Percentiles rank a stretch among this genome's conserved stretches.
These are phyloP conservation scores for Eulithis prunata DNA, from an alignment of 2,888 invertebrate species.

Conservation along the genomic window DNA sequence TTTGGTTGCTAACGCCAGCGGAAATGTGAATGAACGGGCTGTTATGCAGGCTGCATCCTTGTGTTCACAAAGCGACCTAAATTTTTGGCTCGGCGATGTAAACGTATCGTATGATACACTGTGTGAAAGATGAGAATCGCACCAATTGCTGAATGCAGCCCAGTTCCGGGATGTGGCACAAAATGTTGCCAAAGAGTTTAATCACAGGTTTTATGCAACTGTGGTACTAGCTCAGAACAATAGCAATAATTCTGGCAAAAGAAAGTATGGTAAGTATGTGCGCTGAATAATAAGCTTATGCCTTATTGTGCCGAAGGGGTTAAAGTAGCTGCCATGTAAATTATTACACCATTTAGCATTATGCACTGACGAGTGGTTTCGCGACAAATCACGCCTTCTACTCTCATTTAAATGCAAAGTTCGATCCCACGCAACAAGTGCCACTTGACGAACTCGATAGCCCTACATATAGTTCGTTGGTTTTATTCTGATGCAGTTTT, in stretches of 20 bases:
- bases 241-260: conserved; percentile 11
- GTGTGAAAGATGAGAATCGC: conserved; percentile 66
- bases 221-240: conserved; percentile 15
- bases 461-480: conserved; percentile 26
- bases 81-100: conserved; percentile 54
- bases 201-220: conserved; percentile 23
- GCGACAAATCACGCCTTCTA: conserved; percentile 66
- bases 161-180: conserved; percentile 62
- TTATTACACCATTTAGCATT: conserved; percentile 53
- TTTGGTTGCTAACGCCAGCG: conserved; percentile 46
- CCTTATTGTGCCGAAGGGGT: conserved; percentile 5
- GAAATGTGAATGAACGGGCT: conserved; percentile 57
- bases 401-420: conserved; percentile 64
- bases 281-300: conserved; percentile 12
- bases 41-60: conserved; percentile 49
- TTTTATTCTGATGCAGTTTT: conserved; percentile 35
- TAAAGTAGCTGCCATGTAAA: conserved; percentile 29
- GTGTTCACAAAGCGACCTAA: conserved; percentile 59
- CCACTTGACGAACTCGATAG: conserved; percentile 58
- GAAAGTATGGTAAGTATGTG: conserved; percentile 10
- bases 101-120: conserved; percentile 43
- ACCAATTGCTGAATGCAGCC: conserved; percentile 59
- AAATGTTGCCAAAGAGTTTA: conserved; percentile 42
- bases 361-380: conserved; percentile 55
- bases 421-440: conserved; percentile 74